Percentiles rank a stretch among this genome's conserved stretches.
Conservation (phyloP, 2,888 invertebrate genomes). For the Agrochola macilenta region DNA sequence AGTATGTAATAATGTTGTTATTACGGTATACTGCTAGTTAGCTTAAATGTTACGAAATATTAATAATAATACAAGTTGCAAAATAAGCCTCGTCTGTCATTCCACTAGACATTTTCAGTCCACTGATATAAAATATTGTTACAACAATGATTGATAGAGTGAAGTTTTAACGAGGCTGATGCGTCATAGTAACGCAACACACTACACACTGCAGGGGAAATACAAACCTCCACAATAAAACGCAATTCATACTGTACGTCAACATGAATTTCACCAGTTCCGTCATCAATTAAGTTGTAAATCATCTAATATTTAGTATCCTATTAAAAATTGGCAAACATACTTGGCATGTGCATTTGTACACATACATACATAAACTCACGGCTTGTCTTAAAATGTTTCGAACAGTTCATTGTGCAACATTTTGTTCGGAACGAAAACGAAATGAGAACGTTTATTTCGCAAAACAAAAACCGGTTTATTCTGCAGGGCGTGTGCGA, state of each 20-base stretch:
- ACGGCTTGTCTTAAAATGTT: no score
- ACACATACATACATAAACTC: no score
- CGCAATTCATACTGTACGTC: slow-evolving; percentile 49
- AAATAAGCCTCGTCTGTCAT: not conserved
- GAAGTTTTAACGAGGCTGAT: slow-evolving; percentile 46
- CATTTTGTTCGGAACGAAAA: no score
- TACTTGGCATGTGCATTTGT: no score
- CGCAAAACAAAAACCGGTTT: no score
- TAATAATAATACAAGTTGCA: not conserved
- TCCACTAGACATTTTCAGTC: slow-evolving; percentile 15
- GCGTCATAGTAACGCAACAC: slow-evolving; percentile 50
- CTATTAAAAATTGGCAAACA: no score
- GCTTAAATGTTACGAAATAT: not conserved
- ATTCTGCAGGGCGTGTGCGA: no score
- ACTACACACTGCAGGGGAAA: slow-evolving; percentile 49
- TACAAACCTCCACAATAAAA: slow-evolving; percentile 34
- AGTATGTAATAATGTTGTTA: not conserved
- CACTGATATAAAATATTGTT: slow-evolving; percentile 15
- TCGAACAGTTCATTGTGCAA: no score
- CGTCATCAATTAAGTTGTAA: slow-evolving; percentile 43
- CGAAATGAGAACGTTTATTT: no score
- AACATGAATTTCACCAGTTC: slow-evolving; percentile 40
- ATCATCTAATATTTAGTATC: slow-evolving; percentile 26
- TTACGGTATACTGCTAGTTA: not conserved
- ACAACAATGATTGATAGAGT: slow-evolving; percentile 34